phyloP scores from a whole-genome alignment of 2,797 vertebrate genomes.

The Anableps anableps region DNA sequence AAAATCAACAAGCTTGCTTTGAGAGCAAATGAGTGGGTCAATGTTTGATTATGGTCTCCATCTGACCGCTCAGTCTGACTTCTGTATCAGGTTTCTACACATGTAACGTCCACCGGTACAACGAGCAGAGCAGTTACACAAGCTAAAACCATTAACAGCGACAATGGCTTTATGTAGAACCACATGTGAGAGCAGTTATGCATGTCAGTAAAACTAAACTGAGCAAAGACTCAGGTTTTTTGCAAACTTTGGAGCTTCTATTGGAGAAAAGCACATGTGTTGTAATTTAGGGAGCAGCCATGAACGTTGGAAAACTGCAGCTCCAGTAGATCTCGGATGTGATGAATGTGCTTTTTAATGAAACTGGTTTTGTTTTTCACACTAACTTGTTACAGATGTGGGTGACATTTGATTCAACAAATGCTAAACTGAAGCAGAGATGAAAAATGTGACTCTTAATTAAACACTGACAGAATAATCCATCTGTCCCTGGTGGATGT shows the following conservation, averaged over 20 bases:
- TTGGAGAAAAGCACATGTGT: conserved; percentile 38
- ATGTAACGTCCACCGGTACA: not conserved
- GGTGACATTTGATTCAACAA: not conserved
- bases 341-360: conserved; percentile 23
- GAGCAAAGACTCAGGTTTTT: not conserved
- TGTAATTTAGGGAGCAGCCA: conserved; percentile 19
- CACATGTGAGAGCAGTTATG: conserved; percentile 6
- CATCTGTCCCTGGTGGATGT: not conserved
- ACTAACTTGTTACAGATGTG: conserved; percentile 30
- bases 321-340: not conserved
- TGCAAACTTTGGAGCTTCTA: conserved; percentile 5
- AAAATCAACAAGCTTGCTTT: not conserved
- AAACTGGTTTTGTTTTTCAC: conserved; percentile 17
- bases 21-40: not conserved
- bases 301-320: not conserved
- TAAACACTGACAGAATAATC: conserved; percentile 6
- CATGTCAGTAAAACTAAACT: conserved; percentile 16
- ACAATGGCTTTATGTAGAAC: not conserved
- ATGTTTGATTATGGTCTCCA: conserved; percentile 38
- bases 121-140: not conserved
- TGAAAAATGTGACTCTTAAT: conserved; percentile 4
- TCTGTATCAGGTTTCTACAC: conserved; percentile 31
- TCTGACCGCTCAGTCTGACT: conserved; percentile 13
- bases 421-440: not conserved
- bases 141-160: not conserved